phyloP scores from a whole-genome alignment of 2,888 invertebrate species.

The Liopterus haemorrhoidalis region DNA sequence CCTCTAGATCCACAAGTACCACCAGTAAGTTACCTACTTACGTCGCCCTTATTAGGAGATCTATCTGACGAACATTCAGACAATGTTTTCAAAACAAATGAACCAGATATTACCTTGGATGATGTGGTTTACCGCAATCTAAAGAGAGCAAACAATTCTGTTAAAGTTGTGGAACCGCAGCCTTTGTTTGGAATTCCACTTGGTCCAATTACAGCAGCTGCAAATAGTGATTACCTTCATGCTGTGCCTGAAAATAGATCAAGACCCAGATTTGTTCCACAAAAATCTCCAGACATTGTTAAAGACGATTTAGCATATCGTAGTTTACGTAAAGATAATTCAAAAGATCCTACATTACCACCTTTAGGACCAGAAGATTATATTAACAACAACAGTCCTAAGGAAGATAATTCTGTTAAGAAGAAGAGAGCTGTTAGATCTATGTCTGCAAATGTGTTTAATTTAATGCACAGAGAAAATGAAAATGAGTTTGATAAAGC shows the following conservation, averaged over 20 bases:
- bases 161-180: conserved; percentile 71
- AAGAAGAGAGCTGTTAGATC: conserved; percentile 78
- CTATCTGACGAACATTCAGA: conserved; percentile 51
- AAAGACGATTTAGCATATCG: conserved; percentile 84
- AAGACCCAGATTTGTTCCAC: conserved; percentile 58
- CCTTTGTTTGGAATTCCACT: conserved; percentile 88
- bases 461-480: conserved; percentile 61
- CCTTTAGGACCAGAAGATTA: conserved; percentile 49
- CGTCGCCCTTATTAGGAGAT: conserved; percentile 60
- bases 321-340: conserved; percentile 73
- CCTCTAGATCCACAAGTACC: conserved; percentile 48
- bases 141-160: conserved; percentile 66
- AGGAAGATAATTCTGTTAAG: conserved; percentile 49
- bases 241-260: conserved; percentile 59
- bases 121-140: conserved; percentile 80
- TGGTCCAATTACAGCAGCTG: conserved; percentile 73
- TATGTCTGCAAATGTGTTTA: conserved; percentile 76
- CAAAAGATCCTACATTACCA: conserved; percentile 49
- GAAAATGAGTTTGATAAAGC: conserved; percentile 55
- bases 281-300: conserved; percentile 72
- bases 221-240: conserved; percentile 79
- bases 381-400: conserved; percentile 49
- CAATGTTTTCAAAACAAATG: conserved; percentile 42
- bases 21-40: conserved; percentile 61
- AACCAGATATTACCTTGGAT: conserved; percentile 76